These are phyloP conservation scores for human (Homo sapiens) DNA, from an alignment of 2,113 vertebrate genomes.

Conservation along the genomic window GRCh38 chr9:41955001-41955500, in stretches of 20 bases:
- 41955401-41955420: neutral
- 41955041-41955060: neutral
- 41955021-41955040: neutral
- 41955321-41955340: neutral
- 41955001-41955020: neutral
- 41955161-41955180: neutral
- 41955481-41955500: neutral
- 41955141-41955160: neutral
- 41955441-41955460: neutral
- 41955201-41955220: neutral
- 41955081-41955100: neutral
- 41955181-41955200: neutral
- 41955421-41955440: neutral
- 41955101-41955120: neutral
- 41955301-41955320: neutral
- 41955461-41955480: neutral
- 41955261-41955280: neutral
- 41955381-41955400: neutral
- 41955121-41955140: neutral
- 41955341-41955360: neutral
- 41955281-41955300: neutral
- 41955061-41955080: neutral
- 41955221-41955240: neutral
- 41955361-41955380: neutral
- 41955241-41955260: neutral